Percentiles rank a stretch among this genome's conserved stretches.
These are phyloP conservation scores for Schizaphis graminum DNA, from an alignment of 2,888 invertebrate genomes.

Conservation along the genomic window DNA sequence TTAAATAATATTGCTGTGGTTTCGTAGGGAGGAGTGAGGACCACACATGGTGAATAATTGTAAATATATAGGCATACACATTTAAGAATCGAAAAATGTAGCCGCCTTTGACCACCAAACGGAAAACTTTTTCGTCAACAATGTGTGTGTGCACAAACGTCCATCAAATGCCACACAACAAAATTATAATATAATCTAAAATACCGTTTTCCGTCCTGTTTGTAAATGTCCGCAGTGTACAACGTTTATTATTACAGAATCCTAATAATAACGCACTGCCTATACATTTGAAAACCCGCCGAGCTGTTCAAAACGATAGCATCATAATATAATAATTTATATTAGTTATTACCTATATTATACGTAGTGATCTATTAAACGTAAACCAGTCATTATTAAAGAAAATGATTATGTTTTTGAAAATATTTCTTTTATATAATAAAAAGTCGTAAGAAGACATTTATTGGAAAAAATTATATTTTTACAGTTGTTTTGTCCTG, in stretches of 20 bases:
- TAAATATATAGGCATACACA: neutral
- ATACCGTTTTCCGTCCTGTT: neutral
- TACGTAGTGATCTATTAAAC: too few relatives aligned
- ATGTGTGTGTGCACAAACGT: neutral
- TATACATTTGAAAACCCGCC: neutral
- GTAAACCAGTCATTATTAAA: too few relatives aligned
- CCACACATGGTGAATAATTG: conserved; percentile 48
- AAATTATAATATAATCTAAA: neutral
- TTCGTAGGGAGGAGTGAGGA: neutral
- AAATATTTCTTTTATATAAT: too few relatives aligned
- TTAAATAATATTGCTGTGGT: conserved; percentile 35
- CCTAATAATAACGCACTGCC: neutral
- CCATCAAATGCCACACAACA: neutral
- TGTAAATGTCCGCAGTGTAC: neutral
- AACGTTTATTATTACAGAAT: neutral
- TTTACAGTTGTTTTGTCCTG: too few relatives aligned
- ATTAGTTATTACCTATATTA: neutral
- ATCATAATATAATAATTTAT: neutral
- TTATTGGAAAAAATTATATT: too few relatives aligned
- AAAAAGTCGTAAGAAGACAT: too few relatives aligned
- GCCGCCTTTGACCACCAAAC: neutral
- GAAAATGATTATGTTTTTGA: too few relatives aligned
- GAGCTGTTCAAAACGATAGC: neutral
- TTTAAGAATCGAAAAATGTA: neutral
- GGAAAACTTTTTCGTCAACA: neutral